Conservation (phyloP, 2,888 invertebrate species). For the Arrhopalites spinosus region DNA sequence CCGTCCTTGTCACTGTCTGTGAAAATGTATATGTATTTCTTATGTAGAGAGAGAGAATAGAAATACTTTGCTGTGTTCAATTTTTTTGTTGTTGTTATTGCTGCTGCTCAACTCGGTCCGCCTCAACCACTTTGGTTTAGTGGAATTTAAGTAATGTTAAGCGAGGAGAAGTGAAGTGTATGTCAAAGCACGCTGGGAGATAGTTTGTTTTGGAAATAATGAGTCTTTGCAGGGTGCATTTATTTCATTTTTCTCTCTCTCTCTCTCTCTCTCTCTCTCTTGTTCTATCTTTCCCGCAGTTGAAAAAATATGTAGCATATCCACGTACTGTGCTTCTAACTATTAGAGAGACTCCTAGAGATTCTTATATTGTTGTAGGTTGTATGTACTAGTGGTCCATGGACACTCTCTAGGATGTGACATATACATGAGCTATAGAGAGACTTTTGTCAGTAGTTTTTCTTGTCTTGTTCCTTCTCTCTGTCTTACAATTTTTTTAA, state of each 20-base stretch:
- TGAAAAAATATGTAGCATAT: not conserved
- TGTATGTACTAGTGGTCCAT: too few species aligned
- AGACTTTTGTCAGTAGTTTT: not conserved
- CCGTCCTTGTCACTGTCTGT: not conserved
- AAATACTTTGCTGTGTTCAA: constrained; percentile 3
- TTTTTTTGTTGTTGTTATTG: constrained; percentile 10
- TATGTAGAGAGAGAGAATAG: not conserved
- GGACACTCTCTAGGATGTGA: not conserved
- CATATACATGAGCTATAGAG: constrained; percentile 4
- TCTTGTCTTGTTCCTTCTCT: not conserved
- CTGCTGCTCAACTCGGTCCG: not conserved
- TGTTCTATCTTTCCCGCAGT: not conserved
- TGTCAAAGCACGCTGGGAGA: constrained; percentile 41
- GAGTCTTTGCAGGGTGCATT: constrained; percentile 46
- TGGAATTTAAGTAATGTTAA: constrained; percentile 33
- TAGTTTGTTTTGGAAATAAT: constrained; percentile 43
- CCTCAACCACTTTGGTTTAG: constrained; percentile 30
- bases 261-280: not conserved
- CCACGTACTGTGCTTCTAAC: not conserved
- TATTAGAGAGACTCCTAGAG: too few species aligned
- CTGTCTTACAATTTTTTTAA: not conserved
- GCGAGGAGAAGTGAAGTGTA: constrained; percentile 34
- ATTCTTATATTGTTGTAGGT: too few species aligned
- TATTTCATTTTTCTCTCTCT: constrained; percentile 42
- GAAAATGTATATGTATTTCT: not conserved